Evolutionary conservation across 2,797 vertebrate genomes (phyloP).

Genomic region (Pangasius sanitwongsei): DNA sequence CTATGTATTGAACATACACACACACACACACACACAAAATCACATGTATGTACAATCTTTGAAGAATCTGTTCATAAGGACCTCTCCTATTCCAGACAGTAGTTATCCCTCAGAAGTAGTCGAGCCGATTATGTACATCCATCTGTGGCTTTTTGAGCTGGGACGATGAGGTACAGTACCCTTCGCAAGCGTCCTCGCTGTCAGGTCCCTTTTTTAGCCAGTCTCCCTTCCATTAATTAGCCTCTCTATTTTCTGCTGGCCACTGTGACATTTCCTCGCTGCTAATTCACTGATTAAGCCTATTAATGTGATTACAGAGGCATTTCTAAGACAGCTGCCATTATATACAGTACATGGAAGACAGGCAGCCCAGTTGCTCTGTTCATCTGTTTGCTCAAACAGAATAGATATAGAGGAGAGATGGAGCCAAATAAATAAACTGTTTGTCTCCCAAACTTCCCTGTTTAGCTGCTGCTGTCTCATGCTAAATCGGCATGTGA

Average conservation of each 20-base stretch:
- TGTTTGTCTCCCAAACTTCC: constrained; percentile 45
- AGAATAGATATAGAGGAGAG: constrained; percentile 28
- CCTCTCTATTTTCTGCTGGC: constrained; percentile 74
- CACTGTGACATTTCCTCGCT: constrained; percentile 83
- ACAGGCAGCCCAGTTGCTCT: constrained; percentile 39
- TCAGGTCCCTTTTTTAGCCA: constrained; percentile 43
- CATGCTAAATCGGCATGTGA: constrained; percentile 4
- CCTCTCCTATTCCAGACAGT: constrained; percentile 15
- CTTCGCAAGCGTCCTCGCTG: constrained; percentile 45
- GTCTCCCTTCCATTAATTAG: constrained; percentile 79
- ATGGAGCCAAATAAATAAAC: constrained; percentile 11
- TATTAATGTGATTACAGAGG: constrained; percentile 85
- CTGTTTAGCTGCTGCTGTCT: constrained; percentile 30
- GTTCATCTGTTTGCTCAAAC: constrained; percentile 37
- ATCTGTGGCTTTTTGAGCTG: constrained; percentile 42
- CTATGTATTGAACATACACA: constrained; percentile 41
- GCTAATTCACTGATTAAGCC: constrained; percentile 89
- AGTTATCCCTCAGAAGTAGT: constrained; percentile 41
- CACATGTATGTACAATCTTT: not conserved
- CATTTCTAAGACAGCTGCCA: constrained; percentile 79
- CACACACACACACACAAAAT: constrained; percentile 13
- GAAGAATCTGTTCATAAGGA: constrained; percentile 17
- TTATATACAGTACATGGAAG: constrained; percentile 61
- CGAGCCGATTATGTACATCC: constrained; percentile 3
- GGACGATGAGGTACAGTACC: constrained; percentile 47